A percentile compares a stretch with the other conserved stretches of the same genome.
phyloP scores from a whole-genome alignment of 2,888 invertebrate species.

The Eilema depressum region DNA sequence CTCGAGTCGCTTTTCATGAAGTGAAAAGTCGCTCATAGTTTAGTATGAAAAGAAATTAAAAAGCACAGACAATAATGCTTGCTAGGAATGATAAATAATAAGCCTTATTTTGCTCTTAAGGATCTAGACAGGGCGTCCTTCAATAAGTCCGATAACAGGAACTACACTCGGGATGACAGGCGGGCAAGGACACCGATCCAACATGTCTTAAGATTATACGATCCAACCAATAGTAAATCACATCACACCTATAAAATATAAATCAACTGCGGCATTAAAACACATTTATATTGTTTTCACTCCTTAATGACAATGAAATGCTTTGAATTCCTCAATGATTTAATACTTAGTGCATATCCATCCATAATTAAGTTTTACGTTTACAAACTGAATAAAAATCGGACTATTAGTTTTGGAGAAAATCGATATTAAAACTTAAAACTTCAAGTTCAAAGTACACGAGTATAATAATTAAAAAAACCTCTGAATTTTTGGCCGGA shows the following conservation, averaged over 20 bases:
- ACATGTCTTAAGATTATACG: slow-evolving; percentile 73
- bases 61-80: not conserved
- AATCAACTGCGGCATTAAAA: slow-evolving; percentile 83
- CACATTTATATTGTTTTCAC: slow-evolving; percentile 86
- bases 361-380: slow-evolving; percentile 63
- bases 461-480: no score
- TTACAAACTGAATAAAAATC: no score
- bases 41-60: not conserved
- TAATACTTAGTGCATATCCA: slow-evolving; percentile 67
- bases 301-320: slow-evolving; percentile 83
- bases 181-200: slow-evolving; percentile 43
- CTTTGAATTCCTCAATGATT: slow-evolving; percentile 84
- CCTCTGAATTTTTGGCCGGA: no score
- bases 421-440: not conserved
- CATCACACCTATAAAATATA: slow-evolving; percentile 84
- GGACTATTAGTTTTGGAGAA: no score
- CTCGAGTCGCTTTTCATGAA: not conserved
- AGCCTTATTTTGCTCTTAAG: slow-evolving; percentile 15
- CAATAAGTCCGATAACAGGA: slow-evolving; percentile 40
- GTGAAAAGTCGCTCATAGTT: not conserved
- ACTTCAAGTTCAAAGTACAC: no score
- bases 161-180: slow-evolving; percentile 45
- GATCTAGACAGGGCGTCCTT: slow-evolving; percentile 25
- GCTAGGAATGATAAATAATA: slow-evolving; percentile 13
- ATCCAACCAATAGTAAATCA: slow-evolving; percentile 80